phyloP scores from a whole-genome alignment of 1,140 invertebrate genomes.

The Drosophila repleta region DNA sequence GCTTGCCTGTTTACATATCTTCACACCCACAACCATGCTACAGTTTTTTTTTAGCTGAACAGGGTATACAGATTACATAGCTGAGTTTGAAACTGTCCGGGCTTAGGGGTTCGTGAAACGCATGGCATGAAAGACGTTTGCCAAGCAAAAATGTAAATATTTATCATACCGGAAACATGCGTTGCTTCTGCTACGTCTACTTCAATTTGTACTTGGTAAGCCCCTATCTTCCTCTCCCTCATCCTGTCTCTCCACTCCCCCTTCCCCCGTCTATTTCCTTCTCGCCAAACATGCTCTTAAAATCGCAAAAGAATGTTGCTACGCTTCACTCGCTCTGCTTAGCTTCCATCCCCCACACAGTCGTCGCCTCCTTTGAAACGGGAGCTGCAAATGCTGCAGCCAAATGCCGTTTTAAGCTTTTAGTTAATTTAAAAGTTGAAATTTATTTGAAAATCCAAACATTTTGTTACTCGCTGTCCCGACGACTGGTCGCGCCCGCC shows the following conservation, averaged over 20 bases:
- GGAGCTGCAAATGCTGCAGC: conserved; percentile 8
- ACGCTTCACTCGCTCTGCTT: conserved; percentile 2
- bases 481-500: neutral
- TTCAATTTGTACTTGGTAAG: conserved; percentile 53
- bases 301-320: conserved; percentile 29
- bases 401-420: conserved; percentile 66
- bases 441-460: conserved; percentile 70
- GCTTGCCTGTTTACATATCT: too few species aligned
- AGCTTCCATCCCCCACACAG: neutral
- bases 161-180: conserved; percentile 69
- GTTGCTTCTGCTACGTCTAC: conserved; percentile 43
- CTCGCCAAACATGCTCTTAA: neutral
- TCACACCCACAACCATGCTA: neutral
- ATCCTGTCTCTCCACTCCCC: too few species aligned
- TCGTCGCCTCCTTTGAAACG: neutral
- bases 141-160: conserved; percentile 79
- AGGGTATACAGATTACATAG: conserved; percentile 21
- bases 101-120: conserved; percentile 19
- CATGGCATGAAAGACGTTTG: conserved; percentile 73
- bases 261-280: too few species aligned
- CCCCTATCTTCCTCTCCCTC: conserved; percentile 3
- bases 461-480: conserved; percentile 25
- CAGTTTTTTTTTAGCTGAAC: neutral
- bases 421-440: conserved; percentile 80
- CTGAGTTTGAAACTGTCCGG: conserved; percentile 23